phyloP scores from a whole-genome alignment of 1,140 invertebrate genomes.

The Drosophila sechellia region DNA sequence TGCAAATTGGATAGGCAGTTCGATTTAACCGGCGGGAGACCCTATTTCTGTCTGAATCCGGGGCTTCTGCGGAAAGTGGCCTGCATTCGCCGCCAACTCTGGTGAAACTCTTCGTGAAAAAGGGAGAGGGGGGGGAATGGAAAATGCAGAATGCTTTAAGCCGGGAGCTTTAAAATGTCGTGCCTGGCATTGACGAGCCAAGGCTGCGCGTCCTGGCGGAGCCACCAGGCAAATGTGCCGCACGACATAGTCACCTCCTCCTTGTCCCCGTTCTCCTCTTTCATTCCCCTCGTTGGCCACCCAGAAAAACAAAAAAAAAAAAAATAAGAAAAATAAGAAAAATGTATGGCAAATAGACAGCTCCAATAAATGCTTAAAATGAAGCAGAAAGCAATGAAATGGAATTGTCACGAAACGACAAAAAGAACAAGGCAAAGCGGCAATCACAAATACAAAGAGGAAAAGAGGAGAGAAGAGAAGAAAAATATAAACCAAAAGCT shows the following conservation, averaged over 20 bases:
- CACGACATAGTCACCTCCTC: constrained; percentile 58
- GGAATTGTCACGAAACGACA: constrained; percentile 77
- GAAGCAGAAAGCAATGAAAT: constrained; percentile 79
- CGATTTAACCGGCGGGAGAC: background rate
- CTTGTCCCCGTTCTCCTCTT: background rate
- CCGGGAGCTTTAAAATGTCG: constrained; percentile 61
- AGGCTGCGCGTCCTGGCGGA: constrained; percentile 71
- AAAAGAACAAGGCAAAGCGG: constrained; percentile 22
- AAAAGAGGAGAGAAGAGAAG: background rate
- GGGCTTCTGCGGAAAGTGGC: constrained; percentile 3
- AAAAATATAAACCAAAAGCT: constrained; percentile 48
- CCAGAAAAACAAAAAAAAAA: constrained; percentile 1
- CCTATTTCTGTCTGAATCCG: background rate
- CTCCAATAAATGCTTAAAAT: constrained; percentile 79
- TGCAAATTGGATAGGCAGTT: background rate
- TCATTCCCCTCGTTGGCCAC: background rate
- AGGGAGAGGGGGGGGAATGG: background rate
- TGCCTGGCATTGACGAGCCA: constrained; percentile 49
- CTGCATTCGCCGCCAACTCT: constrained; percentile 11
- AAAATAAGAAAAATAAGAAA: constrained; percentile 5
- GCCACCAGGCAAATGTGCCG: constrained; percentile 70
- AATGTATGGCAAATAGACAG: constrained; percentile 64
- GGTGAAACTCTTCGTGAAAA: background rate
- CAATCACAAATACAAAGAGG: constrained; percentile 8
- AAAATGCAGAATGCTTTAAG: constrained; percentile 25